Evolutionary conservation across 2,113 vertebrate genomes (phyloP), one percentile per base, ranked within the genome.

Genomic region (Oxyruncus cristatus): DNA sequence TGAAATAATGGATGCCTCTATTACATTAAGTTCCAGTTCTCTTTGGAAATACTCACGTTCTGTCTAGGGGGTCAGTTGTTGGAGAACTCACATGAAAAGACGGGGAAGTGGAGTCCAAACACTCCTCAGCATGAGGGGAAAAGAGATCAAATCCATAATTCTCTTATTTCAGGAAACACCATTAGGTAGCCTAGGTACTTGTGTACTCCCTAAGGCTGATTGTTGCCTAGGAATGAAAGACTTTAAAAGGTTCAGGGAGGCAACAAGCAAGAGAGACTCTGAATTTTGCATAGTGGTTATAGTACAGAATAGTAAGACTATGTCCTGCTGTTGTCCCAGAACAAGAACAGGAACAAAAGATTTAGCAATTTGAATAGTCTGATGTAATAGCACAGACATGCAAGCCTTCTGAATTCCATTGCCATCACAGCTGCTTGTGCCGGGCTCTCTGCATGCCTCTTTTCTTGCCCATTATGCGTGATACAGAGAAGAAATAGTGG

Each of bases 361-460:
- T 32, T 68, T 37, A 59, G 33, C 26, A 47, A 18, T 61, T 50
- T 28, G 72, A 8, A 28, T 7, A 11, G 12, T n/a, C 27, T 68
- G 26, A 76, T 17, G 8, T 37, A 53, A 52, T 50, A 46, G 24
- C 3, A 19, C 12, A 58, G 41, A 56, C 18, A 19, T 20, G 10
- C 41, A 91, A 65, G 26, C 26, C 22, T 41, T 75, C 56, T 72
- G 47, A 88, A 46, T 75, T 35, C 52, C 0, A 1, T 14, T 91
- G 39, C 15, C 0, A 1, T 39, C 42, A 10, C 23, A 55, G 3
- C 7, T 85, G 26, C 47, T 42, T 13, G 0, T 74, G 28, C 15
- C 39, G 62, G 14, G 17, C 21, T 47, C 12, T 46, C 39, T 81
- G 33, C 10, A 15, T 20, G 33, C 30, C 7, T 53, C 6, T 49